A percentile compares a stretch with the other conserved stretches of the same genome.
Conservation (phyloP, 2,888 invertebrate genomes). For the Shargacucullia verbasci region DNA sequence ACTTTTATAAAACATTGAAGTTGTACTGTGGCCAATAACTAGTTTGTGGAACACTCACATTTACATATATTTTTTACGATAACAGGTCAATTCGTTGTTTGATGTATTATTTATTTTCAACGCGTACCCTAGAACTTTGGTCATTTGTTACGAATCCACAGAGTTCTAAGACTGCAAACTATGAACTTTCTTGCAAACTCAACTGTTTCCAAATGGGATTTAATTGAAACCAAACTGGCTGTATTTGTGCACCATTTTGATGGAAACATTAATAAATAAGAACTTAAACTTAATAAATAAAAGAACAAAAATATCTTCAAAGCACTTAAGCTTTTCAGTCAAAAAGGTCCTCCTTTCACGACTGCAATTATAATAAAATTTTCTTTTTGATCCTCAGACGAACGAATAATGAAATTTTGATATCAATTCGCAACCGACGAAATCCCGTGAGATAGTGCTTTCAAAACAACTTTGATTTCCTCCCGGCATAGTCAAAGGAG, state of each 20-base stretch:
- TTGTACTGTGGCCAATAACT: constrained; percentile 57
- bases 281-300: constrained; percentile 31
- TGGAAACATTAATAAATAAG: constrained; percentile 7
- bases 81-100: constrained; percentile 8
- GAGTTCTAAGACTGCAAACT: constrained; percentile 6
- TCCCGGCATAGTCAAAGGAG: constrained; percentile 80
- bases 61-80: constrained; percentile 54
- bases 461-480: constrained; percentile 84
- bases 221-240: constrained; percentile 27
- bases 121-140: constrained; percentile 11
- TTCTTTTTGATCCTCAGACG: constrained; percentile 42
- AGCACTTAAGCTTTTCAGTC: constrained; percentile 31
- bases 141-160: constrained; percentile 18
- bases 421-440: constrained; percentile 51
- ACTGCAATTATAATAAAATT: constrained; percentile 39
- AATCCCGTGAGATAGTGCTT: constrained; percentile 67
- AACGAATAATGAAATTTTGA: constrained; percentile 51
- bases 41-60: constrained; percentile 40
- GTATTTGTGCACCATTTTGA: constrained; percentile 18
- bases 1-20: constrained; percentile 72
- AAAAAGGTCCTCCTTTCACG: constrained; percentile 19
- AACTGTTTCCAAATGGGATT: constrained; percentile 30
- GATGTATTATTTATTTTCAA: constrained; percentile 19
- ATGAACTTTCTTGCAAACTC: constrained; percentile 24
- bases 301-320: constrained; percentile 21